Evolutionary conservation across 2,888 invertebrate genomes (phyloP), one percentile per base, ranked within the genome.

Genomic region (Drosophila anceps): DNA sequence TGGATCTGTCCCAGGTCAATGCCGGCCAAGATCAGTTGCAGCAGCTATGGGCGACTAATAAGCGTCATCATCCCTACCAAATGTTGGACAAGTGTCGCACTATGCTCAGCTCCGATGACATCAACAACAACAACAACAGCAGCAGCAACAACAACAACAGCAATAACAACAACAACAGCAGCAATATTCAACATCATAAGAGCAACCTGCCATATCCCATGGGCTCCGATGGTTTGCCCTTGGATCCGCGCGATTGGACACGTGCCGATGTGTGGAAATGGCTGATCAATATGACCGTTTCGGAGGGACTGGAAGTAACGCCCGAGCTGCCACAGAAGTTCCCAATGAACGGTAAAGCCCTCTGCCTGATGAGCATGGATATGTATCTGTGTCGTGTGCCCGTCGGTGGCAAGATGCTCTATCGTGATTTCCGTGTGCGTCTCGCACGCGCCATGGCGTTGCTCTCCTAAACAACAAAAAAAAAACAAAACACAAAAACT

Each of bases 291-390:
- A 95, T 96, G 90, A 94, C 95, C 33, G 93, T 94, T 2, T 92
- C 93, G 0, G 94, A 95, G 74, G 92, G 92, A 13, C 82, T 93
- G 3, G 92, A 93, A 60, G 91, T 92, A 48, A 92, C 92, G 62
- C 92, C 92, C 50, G 92, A 93, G 63, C 71, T 93, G 72, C 91
- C 92, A 13, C 92, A 93, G 61, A 93, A 96, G 75, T 96, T 96
- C 92, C 95, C 95, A 0, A 96, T 96, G 96, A 96, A 96, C 92
- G 96, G 96, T 55, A 96, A 96, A 92, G 96, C 96, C 0, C 93
- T 96, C 7, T 96, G 96, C 78, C 94, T 96, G 61, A 96, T 96
- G 96, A 94, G 95, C n/a, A 93, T 94, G 13, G 95, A 95, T 59
- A 96, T 96, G 96, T 96, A 96, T 93, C 93, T 95, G 2, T 94